Base-by-base conservation (phyloP, 2,888 invertebrate genomes). In the Aelia acuminata region DNA sequence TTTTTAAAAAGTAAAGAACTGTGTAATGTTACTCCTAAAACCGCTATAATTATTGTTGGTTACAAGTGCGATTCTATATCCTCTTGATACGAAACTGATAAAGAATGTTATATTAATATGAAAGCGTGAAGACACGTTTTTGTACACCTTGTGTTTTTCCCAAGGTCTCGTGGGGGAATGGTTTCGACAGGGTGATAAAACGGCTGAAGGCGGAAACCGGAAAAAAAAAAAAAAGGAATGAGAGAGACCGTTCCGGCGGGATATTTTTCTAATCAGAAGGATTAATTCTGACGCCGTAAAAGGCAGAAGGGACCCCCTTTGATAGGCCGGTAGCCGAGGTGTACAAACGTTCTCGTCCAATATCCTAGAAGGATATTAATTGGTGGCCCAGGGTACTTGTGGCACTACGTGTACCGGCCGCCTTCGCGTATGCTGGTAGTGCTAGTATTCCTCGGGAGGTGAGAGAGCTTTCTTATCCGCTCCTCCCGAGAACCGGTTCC, bases 261-360 rank as follows among this genome's bases (percentile, higher is more conserved):
- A 43, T 80, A 47, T 39, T 80, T 80, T 70, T 80, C 43, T 80
- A 80, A 80, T 80, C 80, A 39, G 43, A 43, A 80, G 43, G 80
- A 80, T 80, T 80, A 80, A 80, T 80, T 47, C 80, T 47, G 80
- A 80, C 80, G 80, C 80, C 80, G 80, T 80, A 80, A 43, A 80
- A 80, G 80, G 80, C 80, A 47, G 43, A 47, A 80, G 43, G 75
- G 39, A 80, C n/a, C 13, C n/a, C 43, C 80, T 80, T 80, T 80
- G 80, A 80, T 80, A 80, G 80, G 80, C 80, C 80, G 80, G 80
- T 80, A 80, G 80, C 80, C 39, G 80, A 80, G 80, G 43, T 43
- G 43, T 80, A 80, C 43, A 80, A 80, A 80, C 80, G 43, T n/a
- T n/a, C 43, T n/a, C 11, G 39, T 47, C 80, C 80, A 80, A 47